Base-by-base conservation (phyloP, 2,797 vertebrate species). In the Amblyraja radiata region DNA sequence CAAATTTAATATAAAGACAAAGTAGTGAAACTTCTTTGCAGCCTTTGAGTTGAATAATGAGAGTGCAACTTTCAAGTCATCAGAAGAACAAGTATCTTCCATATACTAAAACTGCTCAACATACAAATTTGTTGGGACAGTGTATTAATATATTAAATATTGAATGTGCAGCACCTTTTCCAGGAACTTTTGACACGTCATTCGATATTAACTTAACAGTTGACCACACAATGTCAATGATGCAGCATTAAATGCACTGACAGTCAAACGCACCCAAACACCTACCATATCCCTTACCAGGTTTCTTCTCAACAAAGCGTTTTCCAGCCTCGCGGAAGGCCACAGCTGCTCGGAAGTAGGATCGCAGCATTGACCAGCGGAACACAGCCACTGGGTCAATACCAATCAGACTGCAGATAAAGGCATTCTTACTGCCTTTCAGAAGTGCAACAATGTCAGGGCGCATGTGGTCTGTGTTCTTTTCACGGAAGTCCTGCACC, bases 391-490 rank as follows among this genome's bases (percentile, higher is more conserved):
- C 97, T 0, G 99, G 99, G 94, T 99, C 98, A 1, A 99, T 97
- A 39, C 98, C 98, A 4, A 99, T 99, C 97, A 99, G 98, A 0
- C 98, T 96, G 0, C 98, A 98, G 95, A 99, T 97, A 93, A 99
- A 99, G 86, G 98, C 97, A 5, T 97, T 99, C 90, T 96, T 97
- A 95, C 99, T 99, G 97, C 99, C 99, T 95, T 98, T 97, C 91
- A 99, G 96, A 63, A 99, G 96, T 32, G 98, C 98, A 0, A 99
- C 99, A 3, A 99, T 99, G 95, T 99, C 99, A 0, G 98, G 98
- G 0, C 99, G 97, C 99, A 99, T 99, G 95, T 99, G 99, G 94
- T 99, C 99, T 0, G 99, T 99, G 96, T 99, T 99, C 96, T 99
- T 99, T 96, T 99, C 99, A 90, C 99, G 96, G 95, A 99, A 99